These are phyloP conservation scores for Campylomormyrus tamandua DNA, from an alignment of 2,113 vertebrate genomes.

Conservation along the genomic window DNA sequence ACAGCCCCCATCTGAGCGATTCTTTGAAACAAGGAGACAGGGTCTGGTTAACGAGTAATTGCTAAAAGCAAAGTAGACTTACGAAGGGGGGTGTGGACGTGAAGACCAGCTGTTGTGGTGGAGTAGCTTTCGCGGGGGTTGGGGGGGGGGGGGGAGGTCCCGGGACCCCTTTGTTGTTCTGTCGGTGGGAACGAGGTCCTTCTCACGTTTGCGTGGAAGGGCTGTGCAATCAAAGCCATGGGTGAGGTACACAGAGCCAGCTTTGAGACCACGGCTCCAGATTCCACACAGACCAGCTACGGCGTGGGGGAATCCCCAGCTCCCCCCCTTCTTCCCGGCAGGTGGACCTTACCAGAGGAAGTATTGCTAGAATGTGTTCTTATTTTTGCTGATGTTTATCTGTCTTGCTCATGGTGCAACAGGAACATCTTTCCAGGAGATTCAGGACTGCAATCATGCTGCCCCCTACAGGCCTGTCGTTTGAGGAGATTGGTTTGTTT, in stretches of 20 bases:
- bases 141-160: background rate
- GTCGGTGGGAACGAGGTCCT: background rate
- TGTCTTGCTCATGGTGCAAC: background rate
- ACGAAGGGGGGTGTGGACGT: background rate
- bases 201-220: background rate
- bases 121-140: background rate
- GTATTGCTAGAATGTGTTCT: background rate
- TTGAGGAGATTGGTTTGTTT: background rate
- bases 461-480: background rate
- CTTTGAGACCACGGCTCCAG: background rate
- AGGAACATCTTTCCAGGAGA: background rate
- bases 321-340: background rate
- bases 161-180: background rate
- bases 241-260: background rate
- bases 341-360: background rate
- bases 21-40: background rate
- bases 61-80: background rate
- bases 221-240: background rate
- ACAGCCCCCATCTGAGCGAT: background rate
- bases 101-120: background rate
- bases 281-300: constrained; percentile 7
- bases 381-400: background rate
- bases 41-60: background rate
- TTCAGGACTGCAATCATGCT: background rate
- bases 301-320: background rate